phyloP scores from a whole-genome alignment of 2,113 vertebrate genomes.

The Plecotus auritus region DNA sequence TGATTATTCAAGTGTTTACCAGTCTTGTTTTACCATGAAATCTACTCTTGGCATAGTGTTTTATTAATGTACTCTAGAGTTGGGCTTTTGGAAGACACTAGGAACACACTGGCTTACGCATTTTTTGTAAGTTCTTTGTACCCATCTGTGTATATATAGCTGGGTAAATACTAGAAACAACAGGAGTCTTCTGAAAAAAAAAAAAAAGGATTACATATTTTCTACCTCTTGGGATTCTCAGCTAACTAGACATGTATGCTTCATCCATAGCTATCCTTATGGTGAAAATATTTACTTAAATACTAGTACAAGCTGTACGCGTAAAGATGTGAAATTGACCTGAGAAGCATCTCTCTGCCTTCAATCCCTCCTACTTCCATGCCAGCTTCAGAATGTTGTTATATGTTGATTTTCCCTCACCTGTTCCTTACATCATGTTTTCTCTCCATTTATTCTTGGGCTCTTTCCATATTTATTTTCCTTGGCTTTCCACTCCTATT shows the following conservation, averaged over 20 bases:
- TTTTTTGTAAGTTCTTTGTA: slow-evolving; percentile 14
- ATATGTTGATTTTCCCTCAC: background rate
- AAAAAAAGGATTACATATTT: slow-evolving; percentile 7
- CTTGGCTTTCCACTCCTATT: background rate
- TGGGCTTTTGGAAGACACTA: background rate
- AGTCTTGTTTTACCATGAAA: background rate
- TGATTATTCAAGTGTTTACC: background rate
- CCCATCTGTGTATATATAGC: slow-evolving; percentile 5
- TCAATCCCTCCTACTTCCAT: background rate
- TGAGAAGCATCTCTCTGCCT: background rate
- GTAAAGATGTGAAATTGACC: background rate
- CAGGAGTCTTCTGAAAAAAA: slow-evolving; percentile 22
- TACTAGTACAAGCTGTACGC: background rate
- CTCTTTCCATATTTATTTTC: background rate
- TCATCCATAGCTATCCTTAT: background rate
- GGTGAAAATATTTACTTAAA: background rate
- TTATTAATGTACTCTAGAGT: background rate
- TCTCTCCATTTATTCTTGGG: background rate
- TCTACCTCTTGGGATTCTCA: background rate
- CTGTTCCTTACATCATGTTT: background rate
- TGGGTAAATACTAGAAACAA: slow-evolving; percentile 47
- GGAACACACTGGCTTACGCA: background rate
- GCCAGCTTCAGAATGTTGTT: background rate
- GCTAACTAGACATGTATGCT: background rate
- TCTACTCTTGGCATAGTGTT: background rate